Conservation (phyloP, 2,888 invertebrate species). For the Notodonta dromedarius region DNA sequence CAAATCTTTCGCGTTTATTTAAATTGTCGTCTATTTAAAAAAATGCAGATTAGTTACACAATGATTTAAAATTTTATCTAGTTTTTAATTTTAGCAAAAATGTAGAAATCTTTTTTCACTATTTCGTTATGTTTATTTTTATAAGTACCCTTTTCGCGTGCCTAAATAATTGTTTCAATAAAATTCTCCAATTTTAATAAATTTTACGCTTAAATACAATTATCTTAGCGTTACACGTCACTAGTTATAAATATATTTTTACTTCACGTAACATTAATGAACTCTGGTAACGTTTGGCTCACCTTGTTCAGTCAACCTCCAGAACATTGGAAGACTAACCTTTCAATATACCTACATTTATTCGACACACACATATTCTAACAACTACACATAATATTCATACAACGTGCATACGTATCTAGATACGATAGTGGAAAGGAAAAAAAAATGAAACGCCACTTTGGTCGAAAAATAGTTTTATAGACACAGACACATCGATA, state of each 20-base stretch:
- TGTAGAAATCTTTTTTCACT: conserved; percentile 48
- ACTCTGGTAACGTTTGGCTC: conserved; percentile 66
- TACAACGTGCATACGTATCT: conserved; percentile 60
- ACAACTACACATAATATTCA: conserved; percentile 52
- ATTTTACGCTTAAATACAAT: conserved; percentile 41
- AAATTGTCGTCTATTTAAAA: conserved; percentile 9
- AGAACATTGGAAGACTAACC: conserved; percentile 73
- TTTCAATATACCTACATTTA: conserved; percentile 38
- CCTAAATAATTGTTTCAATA: conserved; percentile 53
- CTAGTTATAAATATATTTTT: conserved; percentile 50
- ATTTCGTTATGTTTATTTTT: conserved; percentile 45
- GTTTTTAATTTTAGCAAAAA: conserved; percentile 55
- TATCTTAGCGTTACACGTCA: conserved; percentile 35
- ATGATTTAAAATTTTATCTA: conserved; percentile 38
- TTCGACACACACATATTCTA: conserved; percentile 43
- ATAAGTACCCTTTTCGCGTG: conserved; percentile 63
- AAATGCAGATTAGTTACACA: conserved; percentile 20
- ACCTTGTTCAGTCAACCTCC: conserved; percentile 72
- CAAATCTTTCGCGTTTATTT: conserved; percentile 34
- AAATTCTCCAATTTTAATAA: conserved; percentile 47
- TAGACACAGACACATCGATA: no score
- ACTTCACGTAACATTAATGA: conserved; percentile 64
- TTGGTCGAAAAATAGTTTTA: no score
- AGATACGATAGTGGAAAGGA: no score
- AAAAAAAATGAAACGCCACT: no score